Evolutionary conservation across 2,113 vertebrate genomes (phyloP).

Genomic region (Salvelinus fontinalis): DNA sequence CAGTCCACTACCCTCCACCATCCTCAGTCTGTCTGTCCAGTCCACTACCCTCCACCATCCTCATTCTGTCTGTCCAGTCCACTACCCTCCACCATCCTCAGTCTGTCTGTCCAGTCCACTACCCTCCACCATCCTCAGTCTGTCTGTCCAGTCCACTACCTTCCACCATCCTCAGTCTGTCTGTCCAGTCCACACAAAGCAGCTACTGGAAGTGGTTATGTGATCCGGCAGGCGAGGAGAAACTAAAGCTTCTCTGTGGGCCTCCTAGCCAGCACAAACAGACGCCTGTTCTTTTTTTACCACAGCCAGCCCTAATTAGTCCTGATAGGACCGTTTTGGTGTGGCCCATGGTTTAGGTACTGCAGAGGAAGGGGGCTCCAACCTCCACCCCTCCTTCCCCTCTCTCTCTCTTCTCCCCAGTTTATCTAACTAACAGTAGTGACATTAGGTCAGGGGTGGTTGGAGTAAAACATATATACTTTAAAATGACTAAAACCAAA

Average conservation of each 20-base stretch:
- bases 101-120: no score
- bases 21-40: conserved; percentile 8
- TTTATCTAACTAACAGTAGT: no score
- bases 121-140: no score
- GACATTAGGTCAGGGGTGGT: no score
- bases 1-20: neutral
- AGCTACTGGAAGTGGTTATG: conserved; percentile 42
- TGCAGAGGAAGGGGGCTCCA: neutral
- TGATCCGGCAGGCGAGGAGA: conserved; percentile 57
- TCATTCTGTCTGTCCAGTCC: no score
- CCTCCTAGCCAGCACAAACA: conserved; percentile 45
- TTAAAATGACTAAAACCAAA: no score
- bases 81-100: no score
- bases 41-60: no score
- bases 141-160: neutral
- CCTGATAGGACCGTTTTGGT: conserved; percentile 55
- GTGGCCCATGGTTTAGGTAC: conserved; percentile 1
- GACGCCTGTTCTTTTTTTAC: conserved; percentile 51
- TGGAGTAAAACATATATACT: no score
- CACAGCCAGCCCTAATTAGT: conserved; percentile 16
- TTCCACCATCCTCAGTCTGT: neutral
- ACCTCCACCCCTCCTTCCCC: neutral
- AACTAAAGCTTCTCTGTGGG: conserved; percentile 42
- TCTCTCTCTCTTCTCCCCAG: no score
- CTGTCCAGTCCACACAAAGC: conserved; percentile 27